Evolutionary conservation across 2,888 invertebrate genomes (phyloP).

Genomic region (Stegana nigrithorax): DNA sequence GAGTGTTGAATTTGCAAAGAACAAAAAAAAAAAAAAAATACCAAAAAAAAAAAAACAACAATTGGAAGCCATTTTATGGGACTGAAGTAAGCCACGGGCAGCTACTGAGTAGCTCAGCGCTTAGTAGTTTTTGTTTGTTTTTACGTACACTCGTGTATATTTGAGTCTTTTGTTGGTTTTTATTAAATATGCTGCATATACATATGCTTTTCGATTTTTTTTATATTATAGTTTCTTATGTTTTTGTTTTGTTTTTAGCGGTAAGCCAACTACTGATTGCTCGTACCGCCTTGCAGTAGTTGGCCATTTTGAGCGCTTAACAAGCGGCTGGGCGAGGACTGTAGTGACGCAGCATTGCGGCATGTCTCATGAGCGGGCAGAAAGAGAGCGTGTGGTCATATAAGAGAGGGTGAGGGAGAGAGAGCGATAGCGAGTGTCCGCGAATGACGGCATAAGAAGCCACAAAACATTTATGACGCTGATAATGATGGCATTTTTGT

Average conservation of each 20-base stretch:
- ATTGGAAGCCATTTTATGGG: constrained; percentile 39
- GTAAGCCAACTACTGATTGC: constrained; percentile 45
- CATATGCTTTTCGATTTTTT: constrained; percentile 16
- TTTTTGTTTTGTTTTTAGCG: constrained; percentile 22
- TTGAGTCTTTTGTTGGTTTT: background rate
- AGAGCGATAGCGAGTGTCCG: background rate
- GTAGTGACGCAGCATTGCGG: background rate
- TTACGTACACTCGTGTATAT: background rate
- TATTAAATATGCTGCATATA: constrained; percentile 5
- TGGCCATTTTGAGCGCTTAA: constrained; percentile 47
- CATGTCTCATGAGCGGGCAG: too few relatives aligned
- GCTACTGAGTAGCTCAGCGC: too few relatives aligned
- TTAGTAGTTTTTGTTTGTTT: background rate
- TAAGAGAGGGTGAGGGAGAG: too few relatives aligned
- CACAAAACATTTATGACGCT: background rate
- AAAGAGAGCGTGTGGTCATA: too few relatives aligned
- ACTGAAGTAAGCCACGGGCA: background rate
- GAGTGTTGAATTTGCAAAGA: constrained; percentile 14
- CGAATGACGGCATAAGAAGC: background rate
- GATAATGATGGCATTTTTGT: too few relatives aligned
- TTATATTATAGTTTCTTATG: background rate
- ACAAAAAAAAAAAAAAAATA: constrained; percentile 24
- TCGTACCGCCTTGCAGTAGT: constrained; percentile 40
- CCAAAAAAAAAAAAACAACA: constrained; percentile 19
- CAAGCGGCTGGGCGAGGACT: background rate